phyloP scores from a whole-genome alignment of 2,113 vertebrate species.

The Dissostichus mawsoni region DNA sequence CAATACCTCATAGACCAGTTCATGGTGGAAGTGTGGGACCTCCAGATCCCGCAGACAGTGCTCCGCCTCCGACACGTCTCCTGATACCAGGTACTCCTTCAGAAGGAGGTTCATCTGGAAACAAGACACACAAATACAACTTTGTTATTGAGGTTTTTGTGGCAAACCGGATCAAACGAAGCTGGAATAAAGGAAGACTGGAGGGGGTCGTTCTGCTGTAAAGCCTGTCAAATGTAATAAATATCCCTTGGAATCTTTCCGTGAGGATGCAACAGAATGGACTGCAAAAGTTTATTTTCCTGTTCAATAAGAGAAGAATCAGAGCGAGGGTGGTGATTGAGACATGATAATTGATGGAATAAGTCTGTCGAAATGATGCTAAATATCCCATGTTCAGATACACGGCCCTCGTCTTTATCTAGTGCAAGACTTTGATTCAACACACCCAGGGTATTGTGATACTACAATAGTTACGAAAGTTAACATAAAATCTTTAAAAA shows the following conservation, averaged over 20 bases:
- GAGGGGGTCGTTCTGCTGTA: neutral
- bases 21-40: constrained; percentile 93
- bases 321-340: neutral
- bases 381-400: neutral
- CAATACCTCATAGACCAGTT: constrained; percentile 90
- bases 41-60: constrained; percentile 89
- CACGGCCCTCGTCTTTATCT: neutral
- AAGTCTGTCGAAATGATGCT: neutral
- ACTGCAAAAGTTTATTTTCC: neutral
- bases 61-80: constrained; percentile 86
- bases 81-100: constrained; percentile 88
- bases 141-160: neutral
- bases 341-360: neutral
- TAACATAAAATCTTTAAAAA: neutral
- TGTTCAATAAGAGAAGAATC: neutral
- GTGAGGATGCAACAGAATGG: neutral
- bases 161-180: neutral
- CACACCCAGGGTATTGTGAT: neutral
- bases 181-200: neutral
- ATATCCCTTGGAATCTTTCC: neutral
- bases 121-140: constrained; percentile 7
- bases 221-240: neutral
- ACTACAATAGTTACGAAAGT: neutral
- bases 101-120: constrained; percentile 89
- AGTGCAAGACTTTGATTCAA: neutral